phyloP scores from a whole-genome alignment of 2,113 vertebrate species.

The Peromyscus californicus region DNA sequence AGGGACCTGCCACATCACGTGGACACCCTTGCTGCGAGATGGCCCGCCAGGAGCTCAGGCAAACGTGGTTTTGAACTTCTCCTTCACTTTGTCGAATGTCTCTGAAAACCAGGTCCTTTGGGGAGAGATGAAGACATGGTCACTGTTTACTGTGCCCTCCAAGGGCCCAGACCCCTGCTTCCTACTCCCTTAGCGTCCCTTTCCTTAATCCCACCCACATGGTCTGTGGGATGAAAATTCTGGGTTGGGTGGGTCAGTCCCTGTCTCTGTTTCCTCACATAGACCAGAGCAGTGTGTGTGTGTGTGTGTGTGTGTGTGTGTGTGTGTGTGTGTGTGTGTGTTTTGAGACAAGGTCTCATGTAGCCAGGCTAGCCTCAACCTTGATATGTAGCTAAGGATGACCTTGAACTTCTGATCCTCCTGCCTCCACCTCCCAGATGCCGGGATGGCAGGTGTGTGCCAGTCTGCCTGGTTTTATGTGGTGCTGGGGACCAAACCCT shows the following conservation, averaged over 20 bases:
- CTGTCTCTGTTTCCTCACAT: not conserved
- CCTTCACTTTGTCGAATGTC: not conserved
- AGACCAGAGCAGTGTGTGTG: not conserved
- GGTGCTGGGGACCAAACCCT: no score
- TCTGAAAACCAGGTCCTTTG: slow-evolving; percentile 49
- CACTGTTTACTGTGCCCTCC: not conserved
- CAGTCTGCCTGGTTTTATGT: not conserved
- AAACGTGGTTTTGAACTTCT: not conserved
- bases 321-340: not conserved
- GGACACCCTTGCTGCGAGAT: fast-evolving
- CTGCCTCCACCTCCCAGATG: not conserved
- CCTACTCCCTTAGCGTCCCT: not conserved
- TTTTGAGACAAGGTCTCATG: not conserved
- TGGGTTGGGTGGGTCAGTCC: not conserved
- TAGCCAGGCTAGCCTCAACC: not conserved
- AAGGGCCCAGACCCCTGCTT: not conserved
- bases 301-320: not conserved
- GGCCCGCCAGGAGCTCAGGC: not conserved
- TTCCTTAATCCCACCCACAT: no score
- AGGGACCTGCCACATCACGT: fast-evolving
- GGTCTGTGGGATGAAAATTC: not conserved
- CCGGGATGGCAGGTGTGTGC: not conserved
- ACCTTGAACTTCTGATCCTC: no score
- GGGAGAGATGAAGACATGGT: not conserved
- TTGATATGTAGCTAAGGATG: not conserved